Evolutionary conservation across 2,113 vertebrate species (phyloP).

Genomic region (Trematocara zebra): DNA sequence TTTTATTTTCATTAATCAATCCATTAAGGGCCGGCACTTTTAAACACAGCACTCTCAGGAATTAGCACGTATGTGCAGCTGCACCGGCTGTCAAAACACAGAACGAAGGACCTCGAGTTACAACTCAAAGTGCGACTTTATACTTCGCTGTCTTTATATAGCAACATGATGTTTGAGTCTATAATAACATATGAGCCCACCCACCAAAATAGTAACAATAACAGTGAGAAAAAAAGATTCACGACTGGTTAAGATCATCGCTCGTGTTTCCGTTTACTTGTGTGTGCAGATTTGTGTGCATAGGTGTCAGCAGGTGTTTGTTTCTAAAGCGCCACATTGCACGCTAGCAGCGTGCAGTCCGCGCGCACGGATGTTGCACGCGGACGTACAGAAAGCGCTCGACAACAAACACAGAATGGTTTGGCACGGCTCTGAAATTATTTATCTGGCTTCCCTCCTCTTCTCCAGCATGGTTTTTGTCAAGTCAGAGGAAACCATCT

Average conservation of each 20-base stretch:
- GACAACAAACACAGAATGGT: slow-evolving; percentile 57
- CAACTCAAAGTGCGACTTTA: background rate
- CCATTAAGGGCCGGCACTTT: background rate
- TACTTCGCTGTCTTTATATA: background rate
- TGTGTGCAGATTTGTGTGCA: background rate
- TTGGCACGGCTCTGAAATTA: slow-evolving; percentile 44
- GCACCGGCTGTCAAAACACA: background rate
- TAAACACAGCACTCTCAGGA: background rate
- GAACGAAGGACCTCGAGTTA: background rate
- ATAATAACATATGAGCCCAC: background rate
- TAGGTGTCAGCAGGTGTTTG: background rate
- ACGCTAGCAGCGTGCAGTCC: slow-evolving; percentile 1
- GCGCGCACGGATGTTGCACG: background rate
- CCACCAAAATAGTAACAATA: background rate
- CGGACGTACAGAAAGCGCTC: background rate
- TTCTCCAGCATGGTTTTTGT: slow-evolving; percentile 67
- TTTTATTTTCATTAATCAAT: background rate
- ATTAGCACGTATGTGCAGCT: background rate
- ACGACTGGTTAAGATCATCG: background rate
- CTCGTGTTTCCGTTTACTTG: background rate
- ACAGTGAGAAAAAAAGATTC: background rate
- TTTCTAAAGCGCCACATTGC: background rate
- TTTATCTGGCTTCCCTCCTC: slow-evolving; percentile 58
- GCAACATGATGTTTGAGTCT: background rate
- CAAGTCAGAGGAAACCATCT: slow-evolving; percentile 75